Conservation (phyloP, 2,888 invertebrate genomes). For the Tiliacea citrago region DNA sequence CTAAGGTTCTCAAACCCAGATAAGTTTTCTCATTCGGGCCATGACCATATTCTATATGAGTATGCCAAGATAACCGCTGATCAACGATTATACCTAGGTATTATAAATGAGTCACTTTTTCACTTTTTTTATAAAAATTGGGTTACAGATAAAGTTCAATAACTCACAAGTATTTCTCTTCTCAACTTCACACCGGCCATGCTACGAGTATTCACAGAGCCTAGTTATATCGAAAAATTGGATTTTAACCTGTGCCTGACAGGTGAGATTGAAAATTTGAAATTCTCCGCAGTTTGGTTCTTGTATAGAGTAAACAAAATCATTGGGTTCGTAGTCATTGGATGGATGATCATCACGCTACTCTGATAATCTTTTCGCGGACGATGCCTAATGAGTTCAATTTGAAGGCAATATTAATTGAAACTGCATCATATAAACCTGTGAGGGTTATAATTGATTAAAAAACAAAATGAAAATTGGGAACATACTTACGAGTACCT, state of each 20-base stretch:
- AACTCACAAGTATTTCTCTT: neutral
- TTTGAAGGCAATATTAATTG: neutral
- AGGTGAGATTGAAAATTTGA: constrained; percentile 31
- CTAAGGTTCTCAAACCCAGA: no score
- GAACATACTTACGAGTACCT: neutral
- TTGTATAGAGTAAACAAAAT: neutral
- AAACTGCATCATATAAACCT: neutral
- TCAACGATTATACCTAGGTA: no score
- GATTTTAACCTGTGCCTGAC: constrained; percentile 24
- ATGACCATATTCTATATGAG: no score
- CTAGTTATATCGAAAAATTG: constrained; percentile 15
- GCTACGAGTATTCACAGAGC: constrained; percentile 5
- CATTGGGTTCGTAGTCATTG: neutral
- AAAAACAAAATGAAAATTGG: neutral
- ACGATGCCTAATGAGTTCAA: neutral
- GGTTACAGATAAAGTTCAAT: constrained; percentile 25
- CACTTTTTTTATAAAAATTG: constrained; percentile 4
- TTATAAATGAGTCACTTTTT: no score
- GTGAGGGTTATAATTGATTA: neutral
- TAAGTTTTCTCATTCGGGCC: no score
- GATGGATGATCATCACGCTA: neutral
- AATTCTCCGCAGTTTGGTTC: constrained; percentile 13
- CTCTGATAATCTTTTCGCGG: neutral
- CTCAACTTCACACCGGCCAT: neutral
- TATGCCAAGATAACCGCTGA: no score